Conservation (phyloP, 2,888 invertebrate genomes). For the Oscheius onirici region DNA sequence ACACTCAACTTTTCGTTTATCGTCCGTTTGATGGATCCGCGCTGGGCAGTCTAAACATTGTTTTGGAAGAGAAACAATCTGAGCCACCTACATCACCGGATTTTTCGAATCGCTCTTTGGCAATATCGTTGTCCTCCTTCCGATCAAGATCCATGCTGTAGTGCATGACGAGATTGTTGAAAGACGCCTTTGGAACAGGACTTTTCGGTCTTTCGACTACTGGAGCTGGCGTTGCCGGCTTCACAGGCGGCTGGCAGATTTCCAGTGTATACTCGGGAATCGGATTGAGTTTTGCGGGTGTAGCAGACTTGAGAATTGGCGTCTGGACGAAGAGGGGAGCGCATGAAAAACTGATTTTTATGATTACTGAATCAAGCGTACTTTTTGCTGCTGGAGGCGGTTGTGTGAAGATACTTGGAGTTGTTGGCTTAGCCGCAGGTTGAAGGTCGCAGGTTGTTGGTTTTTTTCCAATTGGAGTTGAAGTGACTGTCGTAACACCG, state of each 20-base stretch:
- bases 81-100: conserved; percentile 21
- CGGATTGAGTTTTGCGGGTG: no score
- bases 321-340: no score
- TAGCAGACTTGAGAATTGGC: no score
- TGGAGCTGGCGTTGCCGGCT: not conserved
- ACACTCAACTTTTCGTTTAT: conserved; percentile 13
- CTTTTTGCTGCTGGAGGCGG: not conserved
- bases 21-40: conserved; percentile 20
- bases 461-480: conserved; percentile 23
- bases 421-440: not conserved
- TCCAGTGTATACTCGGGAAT: no score
- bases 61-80: not conserved
- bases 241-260: no score
- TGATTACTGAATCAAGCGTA: no score
- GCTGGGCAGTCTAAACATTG: conserved; percentile 6
- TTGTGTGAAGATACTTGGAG: not conserved
- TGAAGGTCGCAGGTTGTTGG: no score
- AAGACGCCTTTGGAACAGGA: not conserved
- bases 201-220: not conserved
- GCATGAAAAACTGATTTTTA: no score
- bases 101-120: conserved; percentile 22
- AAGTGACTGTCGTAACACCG: conserved; percentile 12
- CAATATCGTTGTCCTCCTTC: conserved; percentile 28
- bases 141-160: conserved; percentile 19
- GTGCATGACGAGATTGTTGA: not conserved